Conservation (phyloP, 30 jellyfish, hydroid and myxozoan species). For the Nemopilema nomurai region DNA sequence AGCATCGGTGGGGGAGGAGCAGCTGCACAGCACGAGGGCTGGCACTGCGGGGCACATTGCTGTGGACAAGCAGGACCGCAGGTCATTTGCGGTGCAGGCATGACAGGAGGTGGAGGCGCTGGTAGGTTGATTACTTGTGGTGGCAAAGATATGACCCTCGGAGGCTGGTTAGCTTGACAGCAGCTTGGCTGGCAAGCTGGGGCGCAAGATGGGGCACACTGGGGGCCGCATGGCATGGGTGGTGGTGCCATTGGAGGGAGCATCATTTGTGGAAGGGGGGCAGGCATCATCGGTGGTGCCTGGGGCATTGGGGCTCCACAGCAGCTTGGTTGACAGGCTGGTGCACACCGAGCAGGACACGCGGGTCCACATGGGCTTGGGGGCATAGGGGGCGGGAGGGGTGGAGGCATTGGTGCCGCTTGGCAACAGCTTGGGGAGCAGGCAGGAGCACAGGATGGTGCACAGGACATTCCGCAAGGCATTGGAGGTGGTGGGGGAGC, state of each 20-base stretch:
- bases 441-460: conserved; percentile 50
- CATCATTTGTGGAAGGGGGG: conserved; percentile 45
- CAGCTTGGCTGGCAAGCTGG: conserved; percentile 67
- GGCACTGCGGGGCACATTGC: conserved; percentile 61
- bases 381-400: conserved; percentile 37
- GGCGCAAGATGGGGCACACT: conserved; percentile 58
- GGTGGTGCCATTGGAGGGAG: conserved; percentile 33
- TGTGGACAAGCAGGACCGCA: conserved; percentile 54
- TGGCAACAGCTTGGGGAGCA: conserved; percentile 48
- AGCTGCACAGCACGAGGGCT: conserved; percentile 47
- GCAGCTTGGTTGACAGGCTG: conserved; percentile 57
- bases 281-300: conserved; percentile 31
- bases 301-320: conserved; percentile 33
- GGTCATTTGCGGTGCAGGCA: conserved; percentile 7
- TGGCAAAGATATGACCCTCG: conserved; percentile 38
- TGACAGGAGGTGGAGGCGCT: conserved; percentile 27
- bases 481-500: conserved; percentile 47
- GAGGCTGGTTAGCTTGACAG: conserved; percentile 51
- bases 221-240: conserved; percentile 67
- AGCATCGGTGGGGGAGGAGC: conserved; percentile 42
- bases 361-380: conserved; percentile 33
- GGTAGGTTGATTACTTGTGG: conserved; percentile 42
- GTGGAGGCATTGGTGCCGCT: conserved; percentile 61
- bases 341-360: conserved; percentile 41
- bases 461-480: conserved; percentile 49